phyloP scores from a whole-genome alignment of 2,888 invertebrate species.

The Sinohyriopsis cumingii region DNA sequence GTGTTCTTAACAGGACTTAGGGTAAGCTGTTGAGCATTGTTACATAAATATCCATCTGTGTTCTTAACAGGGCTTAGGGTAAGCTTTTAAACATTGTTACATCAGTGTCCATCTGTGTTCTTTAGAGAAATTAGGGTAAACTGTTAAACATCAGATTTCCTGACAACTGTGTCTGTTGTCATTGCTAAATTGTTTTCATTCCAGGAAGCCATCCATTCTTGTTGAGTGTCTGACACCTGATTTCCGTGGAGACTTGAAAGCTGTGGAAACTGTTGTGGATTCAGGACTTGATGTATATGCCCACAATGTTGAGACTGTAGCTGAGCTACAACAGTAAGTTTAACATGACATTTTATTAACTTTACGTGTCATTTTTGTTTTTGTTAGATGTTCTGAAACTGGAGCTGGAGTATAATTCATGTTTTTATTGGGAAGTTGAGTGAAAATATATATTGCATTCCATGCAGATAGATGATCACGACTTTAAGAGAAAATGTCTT shows the following conservation, averaged over 20 bases:
- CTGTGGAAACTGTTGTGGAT: conserved; percentile 83
- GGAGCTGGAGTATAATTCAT: not conserved
- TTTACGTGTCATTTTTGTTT: not conserved
- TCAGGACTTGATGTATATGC: conserved; percentile 97
- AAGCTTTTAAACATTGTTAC: too few relatives aligned
- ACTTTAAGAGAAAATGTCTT: too few relatives aligned
- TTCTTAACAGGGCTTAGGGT: too few relatives aligned
- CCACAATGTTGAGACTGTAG: conserved; percentile 98
- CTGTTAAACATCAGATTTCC: too few relatives aligned
- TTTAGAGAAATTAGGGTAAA: too few relatives aligned
- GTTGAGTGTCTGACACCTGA: conserved; percentile 98
- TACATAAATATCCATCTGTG: too few relatives aligned
- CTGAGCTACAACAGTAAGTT: conserved; percentile 83
- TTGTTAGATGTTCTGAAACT: not conserved
- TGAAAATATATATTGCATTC: not conserved
- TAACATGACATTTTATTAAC: not conserved
- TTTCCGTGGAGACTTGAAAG: conserved; percentile 86
- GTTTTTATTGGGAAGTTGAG: not conserved
- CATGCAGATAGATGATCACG: not conserved
- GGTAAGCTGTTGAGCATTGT: too few relatives aligned
- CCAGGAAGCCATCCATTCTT: conserved; percentile 80
- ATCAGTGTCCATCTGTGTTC: too few relatives aligned
- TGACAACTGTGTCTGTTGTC: too few relatives aligned
- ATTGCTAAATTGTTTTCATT: conserved; percentile 3
- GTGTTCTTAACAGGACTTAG: too few relatives aligned